Percentiles rank a stretch among this genome's conserved stretches.
phyloP scores from a whole-genome alignment of 2,888 invertebrate genomes.

The Cetonia aurata region DNA sequence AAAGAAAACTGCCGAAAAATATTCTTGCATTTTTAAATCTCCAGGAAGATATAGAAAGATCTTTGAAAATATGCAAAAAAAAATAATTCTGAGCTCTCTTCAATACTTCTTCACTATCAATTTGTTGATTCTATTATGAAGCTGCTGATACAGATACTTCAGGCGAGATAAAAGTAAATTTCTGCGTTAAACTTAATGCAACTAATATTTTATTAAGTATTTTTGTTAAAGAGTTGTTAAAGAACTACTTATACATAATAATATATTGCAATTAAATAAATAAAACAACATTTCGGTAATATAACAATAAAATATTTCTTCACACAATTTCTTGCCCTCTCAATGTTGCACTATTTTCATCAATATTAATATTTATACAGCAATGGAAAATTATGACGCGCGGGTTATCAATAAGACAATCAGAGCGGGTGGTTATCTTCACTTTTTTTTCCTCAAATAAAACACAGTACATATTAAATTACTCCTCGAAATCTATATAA shows the following conservation, averaged over 20 bases:
- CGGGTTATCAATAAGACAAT: too few relatives aligned
- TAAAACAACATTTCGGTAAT: constrained; percentile 17
- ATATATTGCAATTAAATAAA: constrained; percentile 24
- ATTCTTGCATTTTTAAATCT: too few relatives aligned
- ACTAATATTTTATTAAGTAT: constrained; percentile 28
- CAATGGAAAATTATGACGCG: too few relatives aligned
- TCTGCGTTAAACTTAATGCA: neutral
- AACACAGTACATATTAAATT: constrained; percentile 29
- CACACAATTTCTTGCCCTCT: constrained; percentile 6
- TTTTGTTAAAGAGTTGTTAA: constrained; percentile 24
- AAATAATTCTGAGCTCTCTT: too few relatives aligned
- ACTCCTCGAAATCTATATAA: constrained; percentile 18
- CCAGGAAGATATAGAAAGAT: too few relatives aligned
- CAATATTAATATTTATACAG: constrained; percentile 3
- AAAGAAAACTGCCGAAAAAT: too few relatives aligned
- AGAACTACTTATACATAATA: constrained; percentile 16
- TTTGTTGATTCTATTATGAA: neutral
- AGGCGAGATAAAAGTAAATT: neutral
- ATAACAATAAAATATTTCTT: constrained; percentile 17
- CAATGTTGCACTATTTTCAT: neutral
- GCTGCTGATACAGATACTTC: too few relatives aligned
- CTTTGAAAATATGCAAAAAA: too few relatives aligned
- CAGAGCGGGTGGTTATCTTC: neutral
- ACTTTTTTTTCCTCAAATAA: constrained; percentile 36
- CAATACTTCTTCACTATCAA: too few relatives aligned